These are phyloP conservation scores for Callinectes sapidus DNA, from an alignment of 2,888 invertebrate genomes.

Conservation along the genomic window DNA sequence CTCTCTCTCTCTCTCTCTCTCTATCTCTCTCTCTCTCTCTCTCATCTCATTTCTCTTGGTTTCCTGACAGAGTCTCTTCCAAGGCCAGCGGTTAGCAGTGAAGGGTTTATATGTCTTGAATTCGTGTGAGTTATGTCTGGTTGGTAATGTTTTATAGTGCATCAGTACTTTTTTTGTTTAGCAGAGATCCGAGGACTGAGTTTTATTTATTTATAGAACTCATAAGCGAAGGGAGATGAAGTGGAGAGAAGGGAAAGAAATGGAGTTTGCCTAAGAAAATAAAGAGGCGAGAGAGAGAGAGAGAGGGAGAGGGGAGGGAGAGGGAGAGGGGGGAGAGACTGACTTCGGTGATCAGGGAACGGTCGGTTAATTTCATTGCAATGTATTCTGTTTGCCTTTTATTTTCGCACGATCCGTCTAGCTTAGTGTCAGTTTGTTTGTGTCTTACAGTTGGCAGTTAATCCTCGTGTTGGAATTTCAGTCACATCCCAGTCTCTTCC, in stretches of 20 bases:
- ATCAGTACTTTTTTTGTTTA: not conserved
- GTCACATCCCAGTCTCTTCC: not conserved
- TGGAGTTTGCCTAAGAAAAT: not conserved
- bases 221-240: not conserved
- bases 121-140: too few relatives aligned
- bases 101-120: too few relatives aligned
- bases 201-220: not conserved
- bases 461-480: not conserved
- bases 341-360: not conserved
- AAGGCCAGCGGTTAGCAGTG: too few relatives aligned
- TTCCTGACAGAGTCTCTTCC: too few relatives aligned
- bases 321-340: not conserved
- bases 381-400: slow-evolving; percentile 25
- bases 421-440: slow-evolving; percentile 34
- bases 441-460: slow-evolving; percentile 3
- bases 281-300: not conserved
- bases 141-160: not conserved
- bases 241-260: not conserved
- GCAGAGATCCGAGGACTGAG: not conserved
- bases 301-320: not conserved
- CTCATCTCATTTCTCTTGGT: too few relatives aligned
- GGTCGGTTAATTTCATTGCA: not conserved
- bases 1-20: not conserved
- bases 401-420: slow-evolving; percentile 17
- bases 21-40: not conserved